Evolutionary conservation across 2,797 vertebrate genomes (phyloP).

Genomic region (Fistularia tabacaria): DNA sequence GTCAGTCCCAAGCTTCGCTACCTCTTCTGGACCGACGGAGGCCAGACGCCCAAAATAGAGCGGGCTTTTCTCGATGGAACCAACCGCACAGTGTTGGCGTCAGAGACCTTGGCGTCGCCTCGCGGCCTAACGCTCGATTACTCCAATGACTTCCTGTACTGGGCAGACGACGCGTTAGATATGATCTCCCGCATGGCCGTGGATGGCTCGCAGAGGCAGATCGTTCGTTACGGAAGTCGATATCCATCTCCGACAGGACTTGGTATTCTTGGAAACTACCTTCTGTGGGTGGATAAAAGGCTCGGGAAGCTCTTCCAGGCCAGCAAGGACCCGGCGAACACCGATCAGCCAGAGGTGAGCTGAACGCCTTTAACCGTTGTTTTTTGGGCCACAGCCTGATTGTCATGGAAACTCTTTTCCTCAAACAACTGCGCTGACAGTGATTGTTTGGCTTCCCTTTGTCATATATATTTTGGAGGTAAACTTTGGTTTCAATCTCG

Average conservation of each 20-base stretch:
- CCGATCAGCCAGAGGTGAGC: conserved; percentile 72
- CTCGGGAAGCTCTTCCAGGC: conserved; percentile 88
- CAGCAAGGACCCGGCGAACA: conserved; percentile 82
- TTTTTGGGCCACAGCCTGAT: not conserved
- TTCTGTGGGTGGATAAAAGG: conserved; percentile 92
- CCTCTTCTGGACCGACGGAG: conserved; percentile 90
- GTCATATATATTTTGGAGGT: too few species aligned
- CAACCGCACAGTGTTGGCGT: conserved; percentile 87
- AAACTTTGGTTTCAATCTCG: too few species aligned
- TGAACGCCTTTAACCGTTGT: not conserved
- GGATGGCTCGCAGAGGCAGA: conserved; percentile 80
- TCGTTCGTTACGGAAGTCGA: conserved; percentile 85
- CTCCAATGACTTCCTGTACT: conserved; percentile 82
- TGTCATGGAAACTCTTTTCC: too few species aligned
- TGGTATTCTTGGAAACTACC: conserved; percentile 82
- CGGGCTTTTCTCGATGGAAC: conserved; percentile 86
- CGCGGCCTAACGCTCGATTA: conserved; percentile 86
- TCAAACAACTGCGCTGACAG: too few species aligned
- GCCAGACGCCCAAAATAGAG: conserved; percentile 90
- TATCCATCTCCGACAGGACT: conserved; percentile 87
- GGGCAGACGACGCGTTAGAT: conserved; percentile 90
- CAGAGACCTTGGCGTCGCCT: conserved; percentile 85
- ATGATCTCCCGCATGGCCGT: conserved; percentile 84
- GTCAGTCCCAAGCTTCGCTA: conserved; percentile 87
- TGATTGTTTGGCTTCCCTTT: too few species aligned